Evolutionary conservation across 1,140 invertebrate species (phyloP).

Genomic region (Pogonomyrmex barbatus): DNA sequence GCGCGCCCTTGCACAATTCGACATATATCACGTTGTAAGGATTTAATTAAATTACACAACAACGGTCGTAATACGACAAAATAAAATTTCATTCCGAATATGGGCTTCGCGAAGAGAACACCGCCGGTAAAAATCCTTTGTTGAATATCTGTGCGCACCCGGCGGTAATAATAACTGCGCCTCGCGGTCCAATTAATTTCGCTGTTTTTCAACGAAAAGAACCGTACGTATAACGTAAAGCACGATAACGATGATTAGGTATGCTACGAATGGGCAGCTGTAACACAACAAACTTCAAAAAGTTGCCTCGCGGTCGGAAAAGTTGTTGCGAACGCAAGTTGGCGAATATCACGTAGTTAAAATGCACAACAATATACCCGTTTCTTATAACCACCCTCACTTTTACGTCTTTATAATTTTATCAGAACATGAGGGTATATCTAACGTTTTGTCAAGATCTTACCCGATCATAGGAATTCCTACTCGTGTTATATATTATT

Average conservation of each 20-base stretch:
- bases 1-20: not conserved
- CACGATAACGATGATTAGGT: conserved; percentile 52
- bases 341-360: not conserved
- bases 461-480: not conserved
- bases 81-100: conserved; percentile 62
- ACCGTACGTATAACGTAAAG: conserved; percentile 33
- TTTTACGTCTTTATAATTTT: conserved; percentile 3
- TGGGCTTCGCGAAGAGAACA: conserved; percentile 17
- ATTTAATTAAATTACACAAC: conserved; percentile 67
- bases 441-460: not conserved
- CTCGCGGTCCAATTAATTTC: conserved; percentile 60
- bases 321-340: conserved; percentile 17
- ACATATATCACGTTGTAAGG: not conserved
- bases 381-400: not conserved
- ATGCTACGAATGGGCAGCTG: conserved; percentile 30
- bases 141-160: conserved; percentile 29
- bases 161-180: conserved; percentile 51
- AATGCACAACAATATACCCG: not conserved
- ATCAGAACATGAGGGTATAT: not conserved
- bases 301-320: conserved; percentile 29
- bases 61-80: conserved; percentile 48
- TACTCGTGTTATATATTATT: not conserved
- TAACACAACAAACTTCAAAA: conserved; percentile 56
- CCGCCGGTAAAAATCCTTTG: conserved; percentile 52
- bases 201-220: conserved; percentile 44